Percentiles rank a stretch among this genome's conserved stretches.
These are phyloP conservation scores for Deilephila porcellus DNA, from an alignment of 2,888 invertebrate genomes.

Conservation along the genomic window DNA sequence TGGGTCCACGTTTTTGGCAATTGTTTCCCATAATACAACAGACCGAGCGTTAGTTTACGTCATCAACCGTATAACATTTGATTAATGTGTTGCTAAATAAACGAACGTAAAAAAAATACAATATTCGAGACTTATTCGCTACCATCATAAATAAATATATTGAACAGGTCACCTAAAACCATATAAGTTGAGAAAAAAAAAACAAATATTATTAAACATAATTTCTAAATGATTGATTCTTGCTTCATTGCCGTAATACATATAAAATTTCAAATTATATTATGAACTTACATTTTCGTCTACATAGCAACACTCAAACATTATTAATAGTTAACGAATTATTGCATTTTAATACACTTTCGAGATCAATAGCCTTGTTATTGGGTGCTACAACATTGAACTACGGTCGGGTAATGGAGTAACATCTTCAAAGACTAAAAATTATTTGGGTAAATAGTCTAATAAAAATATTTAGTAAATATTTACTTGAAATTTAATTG, in stretches of 20 bases:
- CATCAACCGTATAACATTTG: neutral
- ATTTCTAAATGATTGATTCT: neutral
- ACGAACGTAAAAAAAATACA: neutral
- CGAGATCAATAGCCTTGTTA: neutral
- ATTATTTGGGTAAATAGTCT: too few species aligned
- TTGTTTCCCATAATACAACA: conserved; percentile 42
- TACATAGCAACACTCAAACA: neutral
- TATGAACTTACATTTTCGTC: neutral
- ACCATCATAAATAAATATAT: too few species aligned
- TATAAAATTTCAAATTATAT: neutral
- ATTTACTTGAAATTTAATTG: neutral
- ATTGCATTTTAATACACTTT: conserved; percentile 6
- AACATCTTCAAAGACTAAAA: neutral
- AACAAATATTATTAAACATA: neutral
- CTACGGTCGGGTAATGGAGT: neutral
- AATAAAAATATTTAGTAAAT: too few species aligned
- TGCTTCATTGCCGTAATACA: neutral
- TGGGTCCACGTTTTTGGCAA: conserved; percentile 56
- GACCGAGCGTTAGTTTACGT: conserved; percentile 22
- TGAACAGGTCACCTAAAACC: too few species aligned
- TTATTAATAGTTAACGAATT: neutral
- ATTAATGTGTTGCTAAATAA: conserved; percentile 8
- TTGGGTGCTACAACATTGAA: neutral
- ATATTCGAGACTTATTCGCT: too few species aligned
- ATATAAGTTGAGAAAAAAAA: neutral